Evolutionary conservation across 2,113 vertebrate genomes (phyloP).

Genomic region (Chaenocephalus aceratus): DNA sequence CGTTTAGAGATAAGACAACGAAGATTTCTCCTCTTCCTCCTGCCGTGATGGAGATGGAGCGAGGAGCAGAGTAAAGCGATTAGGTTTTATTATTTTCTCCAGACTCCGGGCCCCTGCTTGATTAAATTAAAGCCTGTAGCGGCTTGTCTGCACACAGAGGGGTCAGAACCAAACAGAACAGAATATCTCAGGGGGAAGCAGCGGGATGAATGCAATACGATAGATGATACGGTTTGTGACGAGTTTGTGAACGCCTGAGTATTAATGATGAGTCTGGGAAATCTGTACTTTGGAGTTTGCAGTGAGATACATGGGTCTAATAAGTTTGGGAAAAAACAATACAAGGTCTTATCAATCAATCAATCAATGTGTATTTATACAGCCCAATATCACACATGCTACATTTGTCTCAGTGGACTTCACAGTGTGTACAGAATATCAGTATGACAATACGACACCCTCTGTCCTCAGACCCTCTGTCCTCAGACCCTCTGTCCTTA

Average conservation of each 20-base stretch:
- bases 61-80: slow-evolving; percentile 61
- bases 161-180: slow-evolving; percentile 62
- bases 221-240: slow-evolving; percentile 50
- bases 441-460: no score
- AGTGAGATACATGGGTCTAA: background rate
- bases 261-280: slow-evolving; percentile 30
- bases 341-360: background rate
- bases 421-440: no score
- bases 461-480: no score
- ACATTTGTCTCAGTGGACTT: no score
- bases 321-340: background rate
- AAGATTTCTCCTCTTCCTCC: slow-evolving; percentile 50
- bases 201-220: slow-evolving; percentile 50
- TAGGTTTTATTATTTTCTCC: slow-evolving; percentile 74
- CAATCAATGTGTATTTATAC: no score
- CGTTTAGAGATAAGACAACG: slow-evolving; percentile 57
- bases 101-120: slow-evolving; percentile 61
- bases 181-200: slow-evolving; percentile 44
- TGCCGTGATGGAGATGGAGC: slow-evolving; percentile 53
- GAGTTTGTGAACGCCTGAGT: slow-evolving; percentile 32
- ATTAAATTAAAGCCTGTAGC: slow-evolving; percentile 73
- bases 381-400: no score
- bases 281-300: slow-evolving; percentile 10
- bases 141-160: slow-evolving; percentile 67
- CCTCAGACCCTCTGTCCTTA: no score